Evolutionary conservation across 30 jellyfish, hydroid and myxozoan genomes (phyloP), one percentile per base, ranked within the genome.

Genomic region (Cassiopea andromeda): DNA sequence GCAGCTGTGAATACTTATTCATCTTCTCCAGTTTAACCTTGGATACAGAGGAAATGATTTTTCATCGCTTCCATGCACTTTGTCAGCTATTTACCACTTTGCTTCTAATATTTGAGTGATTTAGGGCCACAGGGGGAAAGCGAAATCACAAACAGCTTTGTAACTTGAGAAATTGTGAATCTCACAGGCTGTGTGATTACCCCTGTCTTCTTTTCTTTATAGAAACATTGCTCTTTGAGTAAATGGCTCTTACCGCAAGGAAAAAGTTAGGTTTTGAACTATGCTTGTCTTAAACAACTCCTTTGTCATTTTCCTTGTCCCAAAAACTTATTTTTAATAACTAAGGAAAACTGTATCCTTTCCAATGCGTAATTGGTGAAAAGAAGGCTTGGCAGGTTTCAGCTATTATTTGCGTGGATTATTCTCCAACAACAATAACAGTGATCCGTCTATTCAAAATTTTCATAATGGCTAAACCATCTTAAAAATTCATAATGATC

Each of bases 371-470:
- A 4, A 3, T 19, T 3, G 45, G 75, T 66, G 75, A 2, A 14
- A 19, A 66, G 38, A 66, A 66, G 75, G 45, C 45, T 66, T 66
- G 45, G 45, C 6, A 66, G 75, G 18, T 19, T 1, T 19, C 49
- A 81, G 46, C 74, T 73, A 4, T 69, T 46, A 81, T 81, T 8
- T 64, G 9, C 46, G 43, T 16, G 90, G 90, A 81, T 81, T 60
- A 81, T 81, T 68, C 17, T 18, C 18, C 44, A 7, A 8, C 7
- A 81, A 73, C 73, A 81, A 81, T 18, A 71, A 69, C 16, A 16
- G 48, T 81, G 70, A 81, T 81, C 80, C 90, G 73, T 44, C 70
- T 46, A 45, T 47, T 47, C 73, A 69, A 70, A 81, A 81, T 81
- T 66, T 46, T 49, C 81, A 2, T 67, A 57, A 1, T 64, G 77